Conservation (phyloP, 2,888 invertebrate species). For the Stomorhina lunata region DNA sequence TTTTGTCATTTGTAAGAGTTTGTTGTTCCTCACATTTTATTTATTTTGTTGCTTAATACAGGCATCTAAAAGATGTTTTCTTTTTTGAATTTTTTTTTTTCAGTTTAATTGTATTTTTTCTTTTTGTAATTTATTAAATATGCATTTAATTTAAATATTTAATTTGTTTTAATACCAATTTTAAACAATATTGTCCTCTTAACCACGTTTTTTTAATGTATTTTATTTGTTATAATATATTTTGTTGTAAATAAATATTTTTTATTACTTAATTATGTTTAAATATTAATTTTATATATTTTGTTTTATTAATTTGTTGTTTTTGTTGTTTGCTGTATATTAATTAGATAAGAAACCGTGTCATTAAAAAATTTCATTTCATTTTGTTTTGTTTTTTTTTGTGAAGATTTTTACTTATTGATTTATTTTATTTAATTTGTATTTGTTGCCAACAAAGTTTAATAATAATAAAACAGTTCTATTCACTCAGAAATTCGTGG, state of each 20-base stretch:
- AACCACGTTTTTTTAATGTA: constrained; percentile 63
- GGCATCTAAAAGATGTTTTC: constrained; percentile 42
- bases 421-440: constrained; percentile 25
- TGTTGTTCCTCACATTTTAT: constrained; percentile 51
- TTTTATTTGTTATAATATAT: constrained; percentile 43
- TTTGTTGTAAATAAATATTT: constrained; percentile 58
- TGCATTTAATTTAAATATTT: constrained; percentile 46
- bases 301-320: constrained; percentile 42
- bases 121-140: constrained; percentile 40
- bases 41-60: constrained; percentile 31
- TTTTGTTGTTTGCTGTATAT: constrained; percentile 52
- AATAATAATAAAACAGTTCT: constrained; percentile 37
- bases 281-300: constrained; percentile 55
- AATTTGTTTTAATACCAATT: constrained; percentile 67
- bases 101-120: constrained; percentile 18
- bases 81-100: constrained; percentile 47
- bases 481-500: constrained; percentile 49
- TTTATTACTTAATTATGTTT: constrained; percentile 28
- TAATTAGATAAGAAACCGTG: constrained; percentile 61
- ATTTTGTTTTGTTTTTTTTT: constrained; percentile 43
- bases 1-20: constrained; percentile 62
- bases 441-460: constrained; percentile 41
- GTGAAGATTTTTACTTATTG: constrained; percentile 13
- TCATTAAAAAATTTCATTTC: constrained; percentile 54
- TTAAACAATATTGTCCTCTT: constrained; percentile 78